These are phyloP conservation scores for Conus ventricosus DNA, from an alignment of 1,140 invertebrate genomes.

Conservation along the genomic window DNA sequence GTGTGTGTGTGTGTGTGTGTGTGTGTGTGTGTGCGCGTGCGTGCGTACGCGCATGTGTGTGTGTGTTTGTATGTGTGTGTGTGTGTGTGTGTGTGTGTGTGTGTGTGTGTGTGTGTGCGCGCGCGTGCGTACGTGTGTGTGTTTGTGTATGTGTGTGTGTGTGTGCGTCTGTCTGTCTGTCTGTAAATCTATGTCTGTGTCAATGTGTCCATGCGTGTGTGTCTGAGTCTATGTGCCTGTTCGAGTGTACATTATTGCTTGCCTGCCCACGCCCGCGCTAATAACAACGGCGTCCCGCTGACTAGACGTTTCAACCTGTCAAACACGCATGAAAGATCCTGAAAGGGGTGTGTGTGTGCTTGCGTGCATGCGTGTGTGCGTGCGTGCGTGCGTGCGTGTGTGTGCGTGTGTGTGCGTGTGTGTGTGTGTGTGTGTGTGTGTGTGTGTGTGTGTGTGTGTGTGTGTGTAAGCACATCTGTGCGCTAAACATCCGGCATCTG, in stretches of 20 bases:
- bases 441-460: too few species aligned
- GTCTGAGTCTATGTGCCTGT: background rate
- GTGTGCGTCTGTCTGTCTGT: background rate
- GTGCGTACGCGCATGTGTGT: too few species aligned
- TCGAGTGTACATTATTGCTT: background rate
- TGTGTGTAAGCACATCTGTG: too few species aligned
- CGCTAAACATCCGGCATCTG: too few species aligned
- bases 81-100: constrained; percentile 4
- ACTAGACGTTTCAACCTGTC: too few species aligned
- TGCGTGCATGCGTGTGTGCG: background rate
- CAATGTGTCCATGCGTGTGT: background rate
- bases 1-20: background rate
- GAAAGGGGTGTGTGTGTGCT: background rate
- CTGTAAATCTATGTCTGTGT: background rate
- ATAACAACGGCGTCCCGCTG: too few species aligned
- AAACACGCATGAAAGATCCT: too few species aligned
- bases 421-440: too few species aligned
- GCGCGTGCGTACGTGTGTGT: background rate
- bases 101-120: background rate
- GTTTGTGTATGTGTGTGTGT: background rate
- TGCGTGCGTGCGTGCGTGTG: background rate
- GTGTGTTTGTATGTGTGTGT: background rate
- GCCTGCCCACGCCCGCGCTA: background rate
- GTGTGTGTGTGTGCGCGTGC: too few species aligned
- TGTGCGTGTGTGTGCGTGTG: too few species aligned